A percentile compares a stretch with the other conserved stretches of the same genome.
Evolutionary conservation across 2,113 vertebrate genomes (phyloP).

Genomic region (Notechis scutatus): DNA sequence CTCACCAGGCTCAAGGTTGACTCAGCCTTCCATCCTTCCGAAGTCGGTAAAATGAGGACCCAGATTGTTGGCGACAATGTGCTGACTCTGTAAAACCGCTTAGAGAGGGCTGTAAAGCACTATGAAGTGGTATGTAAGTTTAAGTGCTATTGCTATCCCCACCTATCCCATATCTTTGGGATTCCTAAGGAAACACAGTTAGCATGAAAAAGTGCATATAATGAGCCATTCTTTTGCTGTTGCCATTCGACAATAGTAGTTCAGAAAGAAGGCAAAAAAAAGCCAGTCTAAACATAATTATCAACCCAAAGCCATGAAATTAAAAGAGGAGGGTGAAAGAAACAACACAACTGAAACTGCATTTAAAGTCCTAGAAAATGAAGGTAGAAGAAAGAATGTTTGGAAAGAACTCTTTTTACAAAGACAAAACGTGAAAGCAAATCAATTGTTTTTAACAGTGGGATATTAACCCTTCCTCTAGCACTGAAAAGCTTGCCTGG

Average conservation of each 20-base stretch:
- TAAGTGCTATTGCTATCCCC: too few species aligned
- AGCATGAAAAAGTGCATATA: background rate
- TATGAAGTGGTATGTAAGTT: too few species aligned
- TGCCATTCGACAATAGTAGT: background rate
- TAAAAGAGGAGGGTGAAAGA: background rate
- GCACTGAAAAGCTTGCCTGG: background rate
- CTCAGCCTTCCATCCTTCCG: too few species aligned
- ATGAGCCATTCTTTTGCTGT: background rate
- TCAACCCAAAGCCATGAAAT: background rate
- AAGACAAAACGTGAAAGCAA: background rate
- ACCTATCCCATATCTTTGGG: background rate
- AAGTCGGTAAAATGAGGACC: too few species aligned
- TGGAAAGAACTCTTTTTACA: background rate
- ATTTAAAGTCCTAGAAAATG: background rate
- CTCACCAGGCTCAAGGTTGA: too few species aligned
- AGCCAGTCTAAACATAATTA: background rate
- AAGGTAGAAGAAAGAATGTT: background rate
- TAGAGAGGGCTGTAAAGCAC: too few species aligned
- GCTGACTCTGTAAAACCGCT: too few species aligned
- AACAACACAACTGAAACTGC: background rate
- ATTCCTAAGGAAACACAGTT: background rate
- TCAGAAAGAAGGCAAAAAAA: background rate
- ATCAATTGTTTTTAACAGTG: background rate
- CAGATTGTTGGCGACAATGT: too few species aligned
- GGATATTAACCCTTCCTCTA: background rate